Evolutionary conservation across 2,888 invertebrate genomes (phyloP).

Genomic region (Amaurobius ferox): DNA sequence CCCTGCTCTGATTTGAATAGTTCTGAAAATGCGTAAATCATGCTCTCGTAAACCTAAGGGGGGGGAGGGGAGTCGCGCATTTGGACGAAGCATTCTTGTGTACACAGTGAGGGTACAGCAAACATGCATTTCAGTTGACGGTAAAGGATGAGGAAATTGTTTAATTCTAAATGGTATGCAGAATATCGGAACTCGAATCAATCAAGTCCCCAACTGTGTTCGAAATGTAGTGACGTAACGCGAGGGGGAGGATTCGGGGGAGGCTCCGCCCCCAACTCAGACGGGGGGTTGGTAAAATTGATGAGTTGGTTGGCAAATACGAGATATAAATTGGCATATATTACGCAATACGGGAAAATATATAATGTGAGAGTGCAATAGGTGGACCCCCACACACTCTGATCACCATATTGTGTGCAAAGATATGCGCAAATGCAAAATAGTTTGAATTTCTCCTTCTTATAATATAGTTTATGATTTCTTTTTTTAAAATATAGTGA

Average conservation of each 20-base stretch:
- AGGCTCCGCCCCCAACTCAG: not conserved
- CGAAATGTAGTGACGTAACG: not conserved
- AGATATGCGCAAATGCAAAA: too few relatives aligned
- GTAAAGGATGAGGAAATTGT: constrained; percentile 11
- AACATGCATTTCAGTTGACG: constrained; percentile 7
- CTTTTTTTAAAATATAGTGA: too few relatives aligned
- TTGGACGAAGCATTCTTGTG: not conserved
- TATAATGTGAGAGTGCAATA: not conserved
- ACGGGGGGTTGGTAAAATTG: constrained; percentile 1
- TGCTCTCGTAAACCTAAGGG: not conserved
- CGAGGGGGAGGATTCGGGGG: constrained; percentile 9
- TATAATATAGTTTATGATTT: too few relatives aligned
- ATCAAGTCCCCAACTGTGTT: not conserved
- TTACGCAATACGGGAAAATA: constrained; percentile 16
- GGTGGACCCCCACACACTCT: not conserved
- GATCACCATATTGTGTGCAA: not conserved
- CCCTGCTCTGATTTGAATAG: not conserved
- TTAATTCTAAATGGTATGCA: constrained; percentile 16
- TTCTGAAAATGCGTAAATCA: not conserved
- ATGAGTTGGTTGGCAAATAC: constrained; percentile 10
- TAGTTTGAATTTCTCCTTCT: too few relatives aligned
- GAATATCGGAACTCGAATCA: constrained; percentile 8
- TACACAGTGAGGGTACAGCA: not conserved
- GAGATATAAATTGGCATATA: constrained; percentile 15
- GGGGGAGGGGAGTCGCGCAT: not conserved